phyloP scores from a whole-genome alignment of 2,113 vertebrate species.

The Lepisosteus oculatus region DNA sequence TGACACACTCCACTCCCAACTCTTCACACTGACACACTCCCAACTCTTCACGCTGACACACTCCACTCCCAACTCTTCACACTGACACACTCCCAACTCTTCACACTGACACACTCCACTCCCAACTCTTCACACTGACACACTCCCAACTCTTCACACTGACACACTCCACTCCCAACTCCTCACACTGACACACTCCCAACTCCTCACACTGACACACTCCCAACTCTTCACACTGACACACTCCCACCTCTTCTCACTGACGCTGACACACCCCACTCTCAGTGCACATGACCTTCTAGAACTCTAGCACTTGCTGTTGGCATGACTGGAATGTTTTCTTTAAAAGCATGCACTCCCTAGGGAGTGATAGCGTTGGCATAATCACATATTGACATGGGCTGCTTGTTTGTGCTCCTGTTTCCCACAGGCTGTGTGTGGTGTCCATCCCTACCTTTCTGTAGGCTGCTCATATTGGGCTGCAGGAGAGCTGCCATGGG shows the following conservation, averaged over 20 bases:
- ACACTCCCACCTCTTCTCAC: not conserved
- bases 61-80: too few species aligned
- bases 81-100: too few species aligned
- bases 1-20: too few species aligned
- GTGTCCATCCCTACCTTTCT: constrained; percentile 49
- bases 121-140: too few species aligned
- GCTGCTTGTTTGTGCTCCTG: not conserved
- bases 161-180: too few species aligned
- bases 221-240: too few species aligned
- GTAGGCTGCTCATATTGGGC: constrained; percentile 50
- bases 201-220: too few species aligned
- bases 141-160: too few species aligned
- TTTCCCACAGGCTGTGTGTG: not conserved
- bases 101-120: too few species aligned
- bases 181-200: not conserved
- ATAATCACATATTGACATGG: constrained; percentile 25
- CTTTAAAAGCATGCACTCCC: constrained; percentile 35
- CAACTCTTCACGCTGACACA: too few species aligned
- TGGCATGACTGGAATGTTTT: constrained; percentile 49
- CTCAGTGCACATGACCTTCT: not conserved
- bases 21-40: too few species aligned
- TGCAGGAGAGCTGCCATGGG: constrained; percentile 62
- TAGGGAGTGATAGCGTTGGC: constrained; percentile 36
- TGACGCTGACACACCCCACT: constrained; percentile 13
- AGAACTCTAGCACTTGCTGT: constrained; percentile 20